phyloP scores from a whole-genome alignment of 1,140 invertebrate species.

The Epicauta chinensis region DNA sequence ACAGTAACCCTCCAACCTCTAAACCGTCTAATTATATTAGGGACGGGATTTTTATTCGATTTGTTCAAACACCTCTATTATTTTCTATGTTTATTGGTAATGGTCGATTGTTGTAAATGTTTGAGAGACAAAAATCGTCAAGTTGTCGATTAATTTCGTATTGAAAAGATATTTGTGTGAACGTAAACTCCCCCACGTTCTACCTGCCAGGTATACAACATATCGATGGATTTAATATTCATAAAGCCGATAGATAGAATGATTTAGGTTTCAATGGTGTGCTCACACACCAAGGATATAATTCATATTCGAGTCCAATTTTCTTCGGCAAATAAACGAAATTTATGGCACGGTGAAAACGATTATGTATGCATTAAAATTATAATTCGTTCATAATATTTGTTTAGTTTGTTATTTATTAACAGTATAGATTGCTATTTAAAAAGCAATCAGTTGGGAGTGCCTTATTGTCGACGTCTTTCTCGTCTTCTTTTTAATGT shows the following conservation, averaged over 20 bases:
- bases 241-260: constrained; percentile 12
- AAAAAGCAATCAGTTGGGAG: constrained; percentile 30
- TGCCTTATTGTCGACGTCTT: neutral
- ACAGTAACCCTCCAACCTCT: too few relatives aligned
- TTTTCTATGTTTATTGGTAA: too few relatives aligned
- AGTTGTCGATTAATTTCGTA: too few relatives aligned
- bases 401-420: constrained; percentile 39
- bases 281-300: constrained; percentile 13
- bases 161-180: too few relatives aligned
- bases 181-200: too few relatives aligned
- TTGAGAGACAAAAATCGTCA: too few relatives aligned
- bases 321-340: constrained; percentile 32
- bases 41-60: too few relatives aligned
- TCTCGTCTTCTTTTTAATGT: too few relatives aligned
- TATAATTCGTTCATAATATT: constrained; percentile 39
- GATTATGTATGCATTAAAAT: constrained; percentile 39
- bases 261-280: neutral
- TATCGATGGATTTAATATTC: constrained; percentile 11
- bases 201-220: neutral
- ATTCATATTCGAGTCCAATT: constrained; percentile 31
- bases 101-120: too few relatives aligned
- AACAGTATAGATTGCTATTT: constrained; percentile 31
- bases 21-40: too few relatives aligned
- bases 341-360: constrained; percentile 32
- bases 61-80: too few relatives aligned